Evolutionary conservation across 2,888 invertebrate genomes (phyloP).

Genomic region (Thera britannica): DNA sequence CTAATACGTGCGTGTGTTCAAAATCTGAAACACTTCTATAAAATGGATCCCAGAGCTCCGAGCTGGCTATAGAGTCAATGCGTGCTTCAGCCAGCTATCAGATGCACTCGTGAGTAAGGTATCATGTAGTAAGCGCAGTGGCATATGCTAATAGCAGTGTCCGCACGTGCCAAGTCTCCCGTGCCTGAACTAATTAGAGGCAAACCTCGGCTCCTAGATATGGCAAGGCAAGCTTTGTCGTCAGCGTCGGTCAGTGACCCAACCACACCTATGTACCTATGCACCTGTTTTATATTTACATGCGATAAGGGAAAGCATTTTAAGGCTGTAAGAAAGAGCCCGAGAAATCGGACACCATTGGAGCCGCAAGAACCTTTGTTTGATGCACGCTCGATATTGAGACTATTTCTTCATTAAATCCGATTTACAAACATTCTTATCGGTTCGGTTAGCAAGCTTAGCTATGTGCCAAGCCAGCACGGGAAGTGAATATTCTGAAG

Average conservation of each 20-base stretch:
- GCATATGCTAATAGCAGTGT: constrained; percentile 28
- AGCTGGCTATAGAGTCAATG: not conserved
- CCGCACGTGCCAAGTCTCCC: constrained; percentile 24
- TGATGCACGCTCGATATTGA: too few species aligned
- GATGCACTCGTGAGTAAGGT: not conserved
- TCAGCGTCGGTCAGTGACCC: constrained; percentile 32
- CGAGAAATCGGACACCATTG: not conserved
- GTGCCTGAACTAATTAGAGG: constrained; percentile 32
- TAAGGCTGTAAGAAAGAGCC: not conserved
- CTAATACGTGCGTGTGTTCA: not conserved
- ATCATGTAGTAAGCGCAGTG: constrained; percentile 4
- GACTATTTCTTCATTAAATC: not conserved
- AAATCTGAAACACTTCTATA: not conserved
- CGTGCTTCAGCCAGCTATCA: not conserved
- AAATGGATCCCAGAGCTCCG: not conserved
- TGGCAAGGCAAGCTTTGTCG: constrained; percentile 22
- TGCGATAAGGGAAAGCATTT: constrained; percentile 5
- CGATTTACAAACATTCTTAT: constrained; percentile 3
- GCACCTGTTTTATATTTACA: not conserved
- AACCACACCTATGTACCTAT: not conserved
- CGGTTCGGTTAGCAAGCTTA: constrained; percentile 14
- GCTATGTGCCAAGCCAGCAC: constrained; percentile 30
- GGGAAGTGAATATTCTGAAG: constrained; percentile 18
- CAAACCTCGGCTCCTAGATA: constrained; percentile 21
- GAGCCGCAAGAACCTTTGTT: not conserved